Evolutionary conservation across 2,113 vertebrate genomes (phyloP).

Genomic region (Elaphurus davidianus): DNA sequence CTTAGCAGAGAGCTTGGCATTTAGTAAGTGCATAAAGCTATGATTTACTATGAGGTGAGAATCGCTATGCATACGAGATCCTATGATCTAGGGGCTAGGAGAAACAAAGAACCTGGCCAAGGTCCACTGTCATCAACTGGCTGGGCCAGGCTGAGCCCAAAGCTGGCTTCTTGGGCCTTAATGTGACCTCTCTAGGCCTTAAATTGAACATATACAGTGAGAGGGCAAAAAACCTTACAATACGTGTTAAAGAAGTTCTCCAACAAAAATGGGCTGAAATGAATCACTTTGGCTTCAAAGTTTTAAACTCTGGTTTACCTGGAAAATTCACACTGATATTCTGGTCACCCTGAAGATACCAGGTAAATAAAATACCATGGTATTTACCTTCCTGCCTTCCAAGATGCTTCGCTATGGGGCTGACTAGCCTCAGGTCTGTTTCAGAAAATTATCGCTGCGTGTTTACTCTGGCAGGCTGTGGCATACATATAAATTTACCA

Average conservation of each 20-base stretch:
- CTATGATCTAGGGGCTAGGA: neutral
- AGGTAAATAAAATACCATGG: neutral
- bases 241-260: neutral
- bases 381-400: neutral
- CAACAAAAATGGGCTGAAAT: neutral
- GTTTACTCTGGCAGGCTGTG: neutral
- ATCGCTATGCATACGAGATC: neutral
- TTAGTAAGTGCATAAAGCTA: neutral
- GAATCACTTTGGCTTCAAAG: neutral
- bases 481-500: neutral
- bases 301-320: neutral
- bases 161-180: neutral
- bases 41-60: neutral
- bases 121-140: neutral
- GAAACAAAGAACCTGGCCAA: neutral
- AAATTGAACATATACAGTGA: neutral
- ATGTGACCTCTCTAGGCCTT: neutral
- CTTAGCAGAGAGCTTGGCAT: neutral
- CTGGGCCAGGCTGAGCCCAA: neutral
- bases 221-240: neutral
- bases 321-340: neutral
- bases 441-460: neutral
- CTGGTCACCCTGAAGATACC: neutral
- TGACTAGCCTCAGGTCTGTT: neutral
- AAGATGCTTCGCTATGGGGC: neutral